These are phyloP conservation scores for Passer domesticus DNA, from an alignment of 2,113 vertebrate genomes.

Conservation along the genomic window DNA sequence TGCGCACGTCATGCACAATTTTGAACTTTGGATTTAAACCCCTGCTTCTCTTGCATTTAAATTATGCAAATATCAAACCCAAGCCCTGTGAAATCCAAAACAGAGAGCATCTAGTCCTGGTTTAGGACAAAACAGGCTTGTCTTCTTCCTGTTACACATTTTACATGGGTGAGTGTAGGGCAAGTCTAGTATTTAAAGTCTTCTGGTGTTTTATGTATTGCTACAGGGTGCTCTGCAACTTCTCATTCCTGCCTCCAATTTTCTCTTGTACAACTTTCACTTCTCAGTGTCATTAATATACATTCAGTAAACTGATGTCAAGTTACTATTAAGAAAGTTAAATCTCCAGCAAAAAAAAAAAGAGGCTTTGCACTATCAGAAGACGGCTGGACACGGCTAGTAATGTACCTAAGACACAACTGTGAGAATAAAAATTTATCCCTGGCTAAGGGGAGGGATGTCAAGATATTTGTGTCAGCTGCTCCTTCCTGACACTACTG, in stretches of 20 bases:
- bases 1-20: background rate
- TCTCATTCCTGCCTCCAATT: background rate
- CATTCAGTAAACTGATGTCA: background rate
- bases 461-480: background rate
- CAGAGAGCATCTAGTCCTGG: background rate
- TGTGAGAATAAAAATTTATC: background rate
- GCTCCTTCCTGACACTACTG: background rate
- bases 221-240: background rate
- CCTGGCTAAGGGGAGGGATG: background rate
- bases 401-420: background rate
- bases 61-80: conserved; percentile 57
- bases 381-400: background rate
- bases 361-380: background rate
- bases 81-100: conserved; percentile 27
- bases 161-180: background rate
- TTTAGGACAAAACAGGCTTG: conserved; percentile 11
- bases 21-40: conserved; percentile 59
- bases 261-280: background rate
- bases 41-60: conserved; percentile 17
- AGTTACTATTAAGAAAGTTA: background rate
- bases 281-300: background rate
- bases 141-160: background rate
- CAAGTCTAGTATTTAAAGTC: background rate
- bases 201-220: background rate
- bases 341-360: no score